Evolutionary conservation across 2,888 invertebrate species (phyloP).

Genomic region (Napeogenes inachia): DNA sequence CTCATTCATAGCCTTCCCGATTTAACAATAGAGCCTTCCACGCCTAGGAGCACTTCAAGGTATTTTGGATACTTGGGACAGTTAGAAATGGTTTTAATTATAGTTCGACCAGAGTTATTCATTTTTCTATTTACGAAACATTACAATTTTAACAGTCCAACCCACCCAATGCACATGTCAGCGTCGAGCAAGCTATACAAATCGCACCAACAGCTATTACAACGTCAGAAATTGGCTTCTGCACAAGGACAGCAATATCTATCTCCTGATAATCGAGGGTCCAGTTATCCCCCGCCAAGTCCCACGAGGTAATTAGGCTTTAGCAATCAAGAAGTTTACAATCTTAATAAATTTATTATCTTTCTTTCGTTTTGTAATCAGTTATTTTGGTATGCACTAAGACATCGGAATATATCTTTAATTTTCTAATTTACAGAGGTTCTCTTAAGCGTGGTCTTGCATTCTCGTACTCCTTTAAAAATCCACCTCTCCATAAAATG

Average conservation of each 20-base stretch:
- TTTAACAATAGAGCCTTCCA: conserved; percentile 66
- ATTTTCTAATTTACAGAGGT: conserved; percentile 59
- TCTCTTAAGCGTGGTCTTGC: conserved; percentile 82
- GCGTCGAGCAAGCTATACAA: conserved; percentile 61
- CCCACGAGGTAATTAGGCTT: conserved; percentile 65
- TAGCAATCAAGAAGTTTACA: background rate
- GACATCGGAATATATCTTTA: background rate
- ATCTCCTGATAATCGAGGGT: conserved; percentile 80
- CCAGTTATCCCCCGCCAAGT: conserved; percentile 90
- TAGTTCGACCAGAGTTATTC: background rate
- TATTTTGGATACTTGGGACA: conserved; percentile 12
- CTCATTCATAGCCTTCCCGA: conserved; percentile 90
- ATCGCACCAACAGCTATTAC: conserved; percentile 55
- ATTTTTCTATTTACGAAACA: no score
- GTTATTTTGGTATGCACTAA: background rate
- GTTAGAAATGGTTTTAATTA: background rate
- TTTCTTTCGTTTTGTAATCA: background rate
- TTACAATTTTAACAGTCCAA: conserved; percentile 11
- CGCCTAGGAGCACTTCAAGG: conserved; percentile 30
- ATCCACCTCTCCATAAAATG: conserved; percentile 89
- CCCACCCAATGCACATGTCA: conserved; percentile 32
- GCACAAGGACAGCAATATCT: conserved; percentile 49
- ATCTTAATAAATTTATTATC: no score
- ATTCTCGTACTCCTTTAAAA: conserved; percentile 84
- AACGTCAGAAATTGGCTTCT: conserved; percentile 55